Conservation (phyloP, 64 coral and sea anemone species). For the Actinia equina region DNA sequence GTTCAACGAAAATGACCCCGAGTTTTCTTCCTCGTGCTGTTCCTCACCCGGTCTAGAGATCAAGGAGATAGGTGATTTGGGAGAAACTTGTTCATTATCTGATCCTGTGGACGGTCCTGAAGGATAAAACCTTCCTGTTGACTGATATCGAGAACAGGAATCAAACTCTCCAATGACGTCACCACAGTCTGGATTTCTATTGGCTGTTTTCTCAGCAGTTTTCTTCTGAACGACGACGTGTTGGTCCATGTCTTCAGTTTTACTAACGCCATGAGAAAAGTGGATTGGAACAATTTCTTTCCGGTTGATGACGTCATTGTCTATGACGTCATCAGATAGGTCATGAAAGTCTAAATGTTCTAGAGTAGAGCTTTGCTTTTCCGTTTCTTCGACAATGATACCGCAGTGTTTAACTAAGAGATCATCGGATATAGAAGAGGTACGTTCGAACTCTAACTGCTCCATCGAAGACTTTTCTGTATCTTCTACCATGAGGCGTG, state of each 20-base stretch:
- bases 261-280: not conserved
- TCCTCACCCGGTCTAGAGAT: not conserved
- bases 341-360: not conserved
- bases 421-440: not conserved
- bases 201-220: not conserved
- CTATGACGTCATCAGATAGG: not conserved
- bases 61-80: not conserved
- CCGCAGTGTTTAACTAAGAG: not conserved
- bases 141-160: slow-evolving; percentile 1
- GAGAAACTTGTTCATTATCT: not conserved
- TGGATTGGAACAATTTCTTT: not conserved
- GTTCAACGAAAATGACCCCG: slow-evolving; percentile 49
- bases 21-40: not conserved
- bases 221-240: too few relatives aligned
- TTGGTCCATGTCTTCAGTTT: not conserved
- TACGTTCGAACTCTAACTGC: not conserved
- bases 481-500: not conserved
- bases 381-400: not conserved
- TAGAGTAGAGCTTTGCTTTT: not conserved
- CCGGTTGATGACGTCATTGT: not conserved
- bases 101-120: not conserved
- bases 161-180: slow-evolving; percentile 24
- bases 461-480: not conserved
- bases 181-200: not conserved
- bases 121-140: not conserved